Conservation (phyloP, 2,888 invertebrate genomes). For the Conops quadrifasciatus region DNA sequence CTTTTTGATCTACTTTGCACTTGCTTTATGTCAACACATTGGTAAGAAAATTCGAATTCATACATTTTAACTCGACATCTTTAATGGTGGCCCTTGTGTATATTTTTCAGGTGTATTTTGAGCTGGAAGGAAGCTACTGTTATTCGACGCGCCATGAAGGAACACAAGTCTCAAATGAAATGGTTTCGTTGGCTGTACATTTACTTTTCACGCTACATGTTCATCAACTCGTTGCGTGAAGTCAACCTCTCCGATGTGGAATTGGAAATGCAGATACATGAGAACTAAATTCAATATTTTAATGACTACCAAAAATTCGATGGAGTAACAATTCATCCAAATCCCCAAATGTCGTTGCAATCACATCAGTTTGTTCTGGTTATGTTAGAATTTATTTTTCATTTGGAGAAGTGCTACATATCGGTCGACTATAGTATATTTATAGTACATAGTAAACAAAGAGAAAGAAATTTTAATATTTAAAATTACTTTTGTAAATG, state of each 20-base stretch:
- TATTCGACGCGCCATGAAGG: conserved; percentile 81
- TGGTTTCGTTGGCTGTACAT: conserved; percentile 95
- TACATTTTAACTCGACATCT: conserved; percentile 26
- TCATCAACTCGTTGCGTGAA: conserved; percentile 86
- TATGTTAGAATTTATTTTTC: conserved; percentile 30
- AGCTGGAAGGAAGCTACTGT: conserved; percentile 70
- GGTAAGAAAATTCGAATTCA: conserved; percentile 67
- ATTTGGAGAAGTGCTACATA: conserved; percentile 42
- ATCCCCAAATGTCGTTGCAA: conserved; percentile 20
- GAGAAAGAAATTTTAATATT: conserved; percentile 12
- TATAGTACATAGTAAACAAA: neutral
- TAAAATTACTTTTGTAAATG: conserved; percentile 17
- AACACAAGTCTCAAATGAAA: conserved; percentile 89
- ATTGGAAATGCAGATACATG: conserved; percentile 76
- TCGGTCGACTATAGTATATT: conserved; percentile 40
- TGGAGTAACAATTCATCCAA: neutral
- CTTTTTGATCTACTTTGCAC: conserved; percentile 85
- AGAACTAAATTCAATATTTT: conserved; percentile 49
- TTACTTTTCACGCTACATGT: conserved; percentile 86
- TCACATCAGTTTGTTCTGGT: conserved; percentile 20
- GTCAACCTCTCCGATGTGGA: conserved; percentile 80
- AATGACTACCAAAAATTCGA: neutral
- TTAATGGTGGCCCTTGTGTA: conserved; percentile 18
- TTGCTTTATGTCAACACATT: conserved; percentile 78
- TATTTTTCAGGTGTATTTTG: conserved; percentile 71